A percentile compares a stretch with the other conserved stretches of the same genome.
These are phyloP conservation scores for Menura novaehollandiae DNA, from an alignment of 2,113 vertebrate genomes.

Conservation along the genomic window DNA sequence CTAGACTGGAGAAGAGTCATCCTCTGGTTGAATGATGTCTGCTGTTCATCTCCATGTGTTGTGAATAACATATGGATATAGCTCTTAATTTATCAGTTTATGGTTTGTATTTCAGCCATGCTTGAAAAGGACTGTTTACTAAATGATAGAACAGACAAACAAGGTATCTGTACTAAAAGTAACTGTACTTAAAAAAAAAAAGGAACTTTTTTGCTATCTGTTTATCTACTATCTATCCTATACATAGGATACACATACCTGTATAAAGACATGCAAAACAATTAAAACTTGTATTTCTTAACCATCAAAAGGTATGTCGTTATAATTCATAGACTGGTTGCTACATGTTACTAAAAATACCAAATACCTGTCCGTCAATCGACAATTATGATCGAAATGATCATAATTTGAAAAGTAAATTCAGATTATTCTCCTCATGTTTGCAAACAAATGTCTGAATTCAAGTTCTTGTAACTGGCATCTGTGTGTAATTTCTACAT, in stretches of 20 bases:
- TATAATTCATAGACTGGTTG: neutral
- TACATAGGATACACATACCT: neutral
- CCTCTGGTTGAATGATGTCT: neutral
- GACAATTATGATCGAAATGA: neutral
- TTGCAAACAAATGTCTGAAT: neutral
- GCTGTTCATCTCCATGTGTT: neutral
- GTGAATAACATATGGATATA: neutral
- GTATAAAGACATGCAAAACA: neutral
- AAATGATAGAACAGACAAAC: neutral
- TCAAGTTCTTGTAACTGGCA: neutral
- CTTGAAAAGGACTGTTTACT: neutral
- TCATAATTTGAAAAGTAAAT: neutral
- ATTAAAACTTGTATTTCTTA: neutral
- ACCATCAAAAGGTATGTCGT: neutral
- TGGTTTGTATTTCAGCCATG: neutral
- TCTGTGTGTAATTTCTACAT: neutral
- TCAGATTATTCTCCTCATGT: neutral
- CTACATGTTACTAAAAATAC: neutral
- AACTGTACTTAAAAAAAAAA: neutral
- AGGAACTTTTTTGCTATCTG: neutral
- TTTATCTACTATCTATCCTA: accelerated
- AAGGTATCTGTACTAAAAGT: neutral
- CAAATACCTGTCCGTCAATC: neutral
- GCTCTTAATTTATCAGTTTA: neutral
- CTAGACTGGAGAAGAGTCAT: neutral